A percentile compares a stretch with the other conserved stretches of the same genome.
Evolutionary conservation across 1,140 invertebrate species (phyloP).

Genomic region (Choristoneura fumiferana): DNA sequence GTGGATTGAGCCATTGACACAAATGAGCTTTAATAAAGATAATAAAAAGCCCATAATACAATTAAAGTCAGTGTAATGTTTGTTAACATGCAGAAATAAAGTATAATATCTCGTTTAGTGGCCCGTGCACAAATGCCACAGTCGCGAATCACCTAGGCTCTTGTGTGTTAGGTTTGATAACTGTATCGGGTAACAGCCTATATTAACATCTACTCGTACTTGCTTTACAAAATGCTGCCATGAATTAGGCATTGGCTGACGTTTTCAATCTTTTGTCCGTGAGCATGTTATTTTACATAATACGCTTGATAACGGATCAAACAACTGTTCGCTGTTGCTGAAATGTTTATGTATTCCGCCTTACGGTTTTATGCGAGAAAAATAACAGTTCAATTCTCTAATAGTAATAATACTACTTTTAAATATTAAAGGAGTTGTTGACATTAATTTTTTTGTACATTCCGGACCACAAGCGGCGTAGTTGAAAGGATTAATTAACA

Average conservation of each 20-base stretch:
- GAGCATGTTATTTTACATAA: neutral
- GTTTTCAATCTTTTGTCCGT: neutral
- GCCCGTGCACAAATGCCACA: conserved; percentile 18
- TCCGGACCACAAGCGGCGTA: conserved; percentile 26
- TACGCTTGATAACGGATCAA: neutral
- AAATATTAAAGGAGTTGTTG: neutral
- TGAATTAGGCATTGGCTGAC: neutral
- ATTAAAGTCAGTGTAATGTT: neutral
- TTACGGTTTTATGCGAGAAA: neutral
- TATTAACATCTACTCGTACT: conserved; percentile 37
- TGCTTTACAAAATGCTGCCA: conserved; percentile 33
- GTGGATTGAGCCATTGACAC: neutral
- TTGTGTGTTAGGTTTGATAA: conserved; percentile 9
- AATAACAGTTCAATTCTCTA: neutral
- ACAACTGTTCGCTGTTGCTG: too few relatives aligned
- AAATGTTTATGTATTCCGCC: too few relatives aligned
- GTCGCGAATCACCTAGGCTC: neutral
- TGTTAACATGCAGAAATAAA: neutral
- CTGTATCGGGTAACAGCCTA: conserved; percentile 27
- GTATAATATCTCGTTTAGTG: conserved; percentile 19
- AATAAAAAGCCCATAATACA: conserved; percentile 1
- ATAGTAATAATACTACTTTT: neutral
- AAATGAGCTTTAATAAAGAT: conserved; percentile 4
- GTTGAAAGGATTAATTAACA: conserved; percentile 34
- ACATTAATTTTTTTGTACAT: conserved; percentile 2